Evolutionary conservation across 2,113 vertebrate species (phyloP), one percentile per base, ranked within the genome.

Genomic region (Sebastes fasciatus): DNA sequence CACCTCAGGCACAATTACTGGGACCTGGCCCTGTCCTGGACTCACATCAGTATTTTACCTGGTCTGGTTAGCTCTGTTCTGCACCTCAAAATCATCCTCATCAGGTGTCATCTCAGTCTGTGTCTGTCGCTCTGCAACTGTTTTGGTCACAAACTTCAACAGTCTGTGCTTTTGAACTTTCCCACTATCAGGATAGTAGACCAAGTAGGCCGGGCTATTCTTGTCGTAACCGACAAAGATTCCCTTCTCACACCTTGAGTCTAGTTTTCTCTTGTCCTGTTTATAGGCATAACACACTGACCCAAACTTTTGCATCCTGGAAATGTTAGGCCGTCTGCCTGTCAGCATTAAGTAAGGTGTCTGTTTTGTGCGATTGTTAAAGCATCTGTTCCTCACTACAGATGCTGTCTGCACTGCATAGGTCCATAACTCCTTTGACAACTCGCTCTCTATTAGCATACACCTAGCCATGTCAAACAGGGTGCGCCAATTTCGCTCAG

Each of bases 381-480:
- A 74, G 7, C 77, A 84, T 19, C 76, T 83, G 34, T 83, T 83
- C 19, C 51, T 14, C 1, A 46, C 23, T 6, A n/a, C 17, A 11
- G 43, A 42, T 19, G 63, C 63, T 19, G 52, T 84, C 51, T 34
- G 61, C 10, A 67, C 49, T 67, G 60, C 66, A 79, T 81, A 73
- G 14, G 64, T 67, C 85, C 72, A 88, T 52, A 87, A 62, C 9
- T 42, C 13, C 12, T 79, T 73, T 6, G 77, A 19, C 21, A 67
- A 6, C 1, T 60, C 51, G 14, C 49, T 78, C 19, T 81, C 55
- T n/a, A 84, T 6, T 52, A 87, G 3, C 61, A 80, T 45, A 8
- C 76, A 85, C 6, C 58, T 71, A 45, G 34, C 73, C 82, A 87
- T 88, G 17, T 88, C 81, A 70, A 86, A 86, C 3, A 84, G 43